These are phyloP conservation scores for Xiphias gladius DNA, from an alignment of 2,113 vertebrate genomes.

Conservation along the genomic window DNA sequence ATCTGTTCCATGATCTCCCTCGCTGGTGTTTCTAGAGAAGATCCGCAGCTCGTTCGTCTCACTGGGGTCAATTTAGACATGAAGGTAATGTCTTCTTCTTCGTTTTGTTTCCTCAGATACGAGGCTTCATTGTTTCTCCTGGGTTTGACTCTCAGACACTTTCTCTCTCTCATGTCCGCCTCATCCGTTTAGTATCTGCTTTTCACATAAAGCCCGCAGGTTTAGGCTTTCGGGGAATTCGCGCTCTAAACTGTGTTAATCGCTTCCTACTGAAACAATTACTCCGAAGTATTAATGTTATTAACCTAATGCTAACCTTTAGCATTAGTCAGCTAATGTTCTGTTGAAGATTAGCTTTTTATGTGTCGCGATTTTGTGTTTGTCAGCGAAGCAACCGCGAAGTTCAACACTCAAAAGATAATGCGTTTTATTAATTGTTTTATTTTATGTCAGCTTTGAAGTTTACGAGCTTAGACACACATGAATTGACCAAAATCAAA, in stretches of 20 bases:
- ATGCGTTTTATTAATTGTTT: too few relatives aligned
- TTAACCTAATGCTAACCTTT: neutral
- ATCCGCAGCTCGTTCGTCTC: slow-evolving; percentile 42
- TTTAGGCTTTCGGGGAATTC: neutral
- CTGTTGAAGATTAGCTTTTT: neutral
- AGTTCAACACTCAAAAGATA: too few relatives aligned
- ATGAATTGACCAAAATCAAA: too few relatives aligned
- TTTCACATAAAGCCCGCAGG: too few relatives aligned
- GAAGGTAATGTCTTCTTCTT: slow-evolving; percentile 22
- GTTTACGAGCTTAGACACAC: too few relatives aligned
- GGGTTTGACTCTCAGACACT: neutral
- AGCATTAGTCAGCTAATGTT: neutral
- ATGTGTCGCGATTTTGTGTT: neutral
- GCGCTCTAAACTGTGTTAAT: neutral
- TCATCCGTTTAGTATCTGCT: neutral
- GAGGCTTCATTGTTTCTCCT: neutral
- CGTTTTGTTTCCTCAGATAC: neutral
- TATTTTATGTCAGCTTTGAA: too few relatives aligned
- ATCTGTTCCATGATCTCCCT: slow-evolving; percentile 18
- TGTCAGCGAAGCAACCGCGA: too few relatives aligned
- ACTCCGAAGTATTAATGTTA: neutral
- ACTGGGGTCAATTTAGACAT: slow-evolving; percentile 34
- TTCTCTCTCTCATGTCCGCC: neutral
- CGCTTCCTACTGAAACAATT: neutral
- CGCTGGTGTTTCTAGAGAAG: slow-evolving; percentile 44